A percentile compares a stretch with the other conserved stretches of the same genome.
Evolutionary conservation across 2,113 vertebrate genomes (phyloP).

Genomic region (Clinocottus analis): DNA sequence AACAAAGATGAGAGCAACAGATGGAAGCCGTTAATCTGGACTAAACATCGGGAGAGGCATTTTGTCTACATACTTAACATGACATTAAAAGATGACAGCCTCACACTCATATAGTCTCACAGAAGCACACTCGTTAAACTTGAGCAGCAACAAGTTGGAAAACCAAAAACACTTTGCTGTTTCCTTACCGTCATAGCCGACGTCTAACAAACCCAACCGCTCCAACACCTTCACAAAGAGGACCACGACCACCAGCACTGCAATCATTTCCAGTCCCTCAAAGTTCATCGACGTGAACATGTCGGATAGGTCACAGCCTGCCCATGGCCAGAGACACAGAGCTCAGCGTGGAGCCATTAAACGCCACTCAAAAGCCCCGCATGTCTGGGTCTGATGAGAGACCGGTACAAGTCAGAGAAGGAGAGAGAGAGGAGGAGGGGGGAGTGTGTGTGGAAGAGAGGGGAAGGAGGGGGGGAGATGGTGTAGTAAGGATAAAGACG

Average conservation of each 20-base stretch:
- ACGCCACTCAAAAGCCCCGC: slow-evolving; percentile 82
- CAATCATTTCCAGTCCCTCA: slow-evolving; percentile 99
- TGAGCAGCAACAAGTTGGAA: slow-evolving; percentile 13
- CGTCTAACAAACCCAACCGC: slow-evolving; percentile 96
- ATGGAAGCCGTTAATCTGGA: neutral
- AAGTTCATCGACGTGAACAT: slow-evolving; percentile 93
- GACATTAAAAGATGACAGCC: neutral
- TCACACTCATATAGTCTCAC: neutral
- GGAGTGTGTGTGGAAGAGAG: no score
- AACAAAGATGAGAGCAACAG: slow-evolving; percentile 18
- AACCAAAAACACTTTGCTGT: slow-evolving; percentile 1
- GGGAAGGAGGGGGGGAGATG: neutral
- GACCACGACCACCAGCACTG: slow-evolving; percentile 94
- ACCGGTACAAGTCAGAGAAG: slow-evolving; percentile 68
- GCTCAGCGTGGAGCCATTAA: slow-evolving; percentile 84
- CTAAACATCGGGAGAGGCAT: neutral
- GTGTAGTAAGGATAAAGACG: slow-evolving; percentile 42
- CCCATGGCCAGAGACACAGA: slow-evolving; percentile 79
- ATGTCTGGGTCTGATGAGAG: slow-evolving; percentile 70
- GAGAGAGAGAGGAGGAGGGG: slow-evolving; percentile 43
- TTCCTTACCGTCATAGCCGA: slow-evolving; percentile 93
- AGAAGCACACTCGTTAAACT: slow-evolving; percentile 8
- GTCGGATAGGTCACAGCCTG: slow-evolving; percentile 86
- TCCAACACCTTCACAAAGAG: slow-evolving; percentile 98
- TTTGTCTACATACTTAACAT: neutral